phyloP scores from a whole-genome alignment of 2,888 invertebrate genomes.

The Danaus chrysippus region DNA sequence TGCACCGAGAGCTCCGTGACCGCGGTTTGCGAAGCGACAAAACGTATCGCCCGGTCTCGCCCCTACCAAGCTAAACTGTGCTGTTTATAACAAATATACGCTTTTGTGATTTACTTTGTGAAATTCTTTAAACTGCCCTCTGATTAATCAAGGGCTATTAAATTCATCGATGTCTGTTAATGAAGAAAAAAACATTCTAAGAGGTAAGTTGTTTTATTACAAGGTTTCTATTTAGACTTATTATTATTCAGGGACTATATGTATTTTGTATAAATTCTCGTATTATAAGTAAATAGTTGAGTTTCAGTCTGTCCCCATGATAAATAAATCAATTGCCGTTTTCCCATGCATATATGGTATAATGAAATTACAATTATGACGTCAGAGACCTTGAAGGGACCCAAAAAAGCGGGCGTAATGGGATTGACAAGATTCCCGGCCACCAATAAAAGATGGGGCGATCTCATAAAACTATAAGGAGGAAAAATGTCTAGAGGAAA shows the following conservation, averaged over 20 bases:
- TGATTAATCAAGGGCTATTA: slow-evolving; percentile 7
- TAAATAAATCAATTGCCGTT: background rate
- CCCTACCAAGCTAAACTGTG: slow-evolving; percentile 31
- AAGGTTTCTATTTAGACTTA: too few species aligned
- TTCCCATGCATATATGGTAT: background rate
- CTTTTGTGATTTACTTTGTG: slow-evolving; percentile 32
- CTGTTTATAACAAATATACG: slow-evolving; percentile 31
- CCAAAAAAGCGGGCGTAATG: slow-evolving; percentile 59
- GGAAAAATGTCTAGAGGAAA: slow-evolving; percentile 60
- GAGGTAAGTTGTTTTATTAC: too few species aligned
- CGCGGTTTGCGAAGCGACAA: slow-evolving; percentile 63
- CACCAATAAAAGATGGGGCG: slow-evolving; percentile 72
- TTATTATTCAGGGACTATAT: too few species aligned
- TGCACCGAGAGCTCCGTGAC: slow-evolving; percentile 38
- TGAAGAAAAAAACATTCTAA: too few species aligned
- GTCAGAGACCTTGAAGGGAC: slow-evolving; percentile 28
- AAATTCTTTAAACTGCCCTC: slow-evolving; percentile 25
- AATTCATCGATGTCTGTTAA: too few species aligned
- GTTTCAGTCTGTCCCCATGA: too few species aligned
- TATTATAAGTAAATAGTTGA: too few species aligned
- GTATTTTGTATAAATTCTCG: too few species aligned
- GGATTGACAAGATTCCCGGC: slow-evolving; percentile 71
- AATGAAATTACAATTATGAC: slow-evolving; percentile 7
- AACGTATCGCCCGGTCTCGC: slow-evolving; percentile 65
- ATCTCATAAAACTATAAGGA: slow-evolving; percentile 75